A percentile compares a stretch with the other conserved stretches of the same genome.
Evolutionary conservation across 2,888 invertebrate species (phyloP).

Genomic region (Electrophaes corylata): DNA sequence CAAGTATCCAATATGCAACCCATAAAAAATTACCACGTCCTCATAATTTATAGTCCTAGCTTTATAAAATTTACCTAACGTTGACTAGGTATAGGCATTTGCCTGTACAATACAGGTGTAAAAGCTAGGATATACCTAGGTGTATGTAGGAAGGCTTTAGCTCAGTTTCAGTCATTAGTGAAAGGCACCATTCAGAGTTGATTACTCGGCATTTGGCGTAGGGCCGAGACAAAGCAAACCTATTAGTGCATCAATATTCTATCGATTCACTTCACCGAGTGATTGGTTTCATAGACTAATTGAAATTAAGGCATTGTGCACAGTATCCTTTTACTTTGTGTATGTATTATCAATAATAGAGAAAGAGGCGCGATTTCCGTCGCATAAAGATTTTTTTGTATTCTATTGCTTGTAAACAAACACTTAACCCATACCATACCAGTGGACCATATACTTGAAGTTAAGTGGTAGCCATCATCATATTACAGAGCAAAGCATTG

Average conservation of each 20-base stretch:
- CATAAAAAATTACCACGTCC: no score
- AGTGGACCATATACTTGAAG: no score
- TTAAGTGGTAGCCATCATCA: no score
- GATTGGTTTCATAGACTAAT: conserved; percentile 41
- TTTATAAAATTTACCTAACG: not conserved
- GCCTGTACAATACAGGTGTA: conserved; percentile 2
- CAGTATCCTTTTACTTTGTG: not conserved
- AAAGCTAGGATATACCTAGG: no score
- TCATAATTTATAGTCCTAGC: no score
- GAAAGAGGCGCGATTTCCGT: no score
- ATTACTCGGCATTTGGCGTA: conserved; percentile 59
- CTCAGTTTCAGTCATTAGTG: conserved; percentile 50
- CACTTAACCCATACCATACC: no score
- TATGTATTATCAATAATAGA: not conserved
- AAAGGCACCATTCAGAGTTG: conserved; percentile 50
- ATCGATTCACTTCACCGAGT: conserved; percentile 43
- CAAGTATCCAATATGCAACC: not conserved
- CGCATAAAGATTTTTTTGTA: no score
- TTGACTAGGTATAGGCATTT: not conserved
- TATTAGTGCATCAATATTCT: conserved; percentile 59
- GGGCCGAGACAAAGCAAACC: conserved; percentile 59
- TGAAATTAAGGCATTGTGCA: conserved; percentile 19
- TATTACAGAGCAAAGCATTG: no score
- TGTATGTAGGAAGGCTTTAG: conserved; percentile 36
- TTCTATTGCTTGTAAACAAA: no score